phyloP scores from a whole-genome alignment of 2,113 vertebrate species.

The Muntiacus reevesi region DNA sequence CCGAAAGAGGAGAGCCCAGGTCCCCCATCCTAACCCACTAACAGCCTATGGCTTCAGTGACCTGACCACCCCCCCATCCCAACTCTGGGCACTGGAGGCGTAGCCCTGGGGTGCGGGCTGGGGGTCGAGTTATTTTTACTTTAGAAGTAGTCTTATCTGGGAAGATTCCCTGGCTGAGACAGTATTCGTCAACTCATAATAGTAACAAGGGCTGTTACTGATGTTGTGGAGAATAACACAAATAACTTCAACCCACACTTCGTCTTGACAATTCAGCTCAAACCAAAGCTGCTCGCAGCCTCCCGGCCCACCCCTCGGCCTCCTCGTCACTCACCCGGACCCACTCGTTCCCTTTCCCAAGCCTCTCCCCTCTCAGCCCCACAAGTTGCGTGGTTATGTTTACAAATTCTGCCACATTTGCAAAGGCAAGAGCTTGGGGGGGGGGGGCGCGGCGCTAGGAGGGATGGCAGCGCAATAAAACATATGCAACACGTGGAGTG shows the following conservation, averaged over 20 bases:
- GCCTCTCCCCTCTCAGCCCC: slow-evolving; percentile 52
- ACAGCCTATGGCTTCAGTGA: neutral
- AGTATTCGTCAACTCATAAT: slow-evolving; percentile 47
- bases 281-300: slow-evolving; percentile 30
- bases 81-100: neutral
- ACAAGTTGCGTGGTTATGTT: slow-evolving; percentile 81
- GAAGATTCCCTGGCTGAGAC: slow-evolving; percentile 11
- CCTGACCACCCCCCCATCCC: neutral
- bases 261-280: slow-evolving; percentile 43
- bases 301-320: slow-evolving; percentile 47
- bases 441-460: neutral
- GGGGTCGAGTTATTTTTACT: slow-evolving; percentile 46
- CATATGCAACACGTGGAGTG: slow-evolving; percentile 73
- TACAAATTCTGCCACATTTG: slow-evolving; percentile 78
- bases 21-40: neutral
- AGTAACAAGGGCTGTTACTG: slow-evolving; percentile 59
- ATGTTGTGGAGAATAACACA: slow-evolving; percentile 49
- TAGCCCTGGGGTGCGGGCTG: neutral
- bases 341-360: slow-evolving; percentile 53
- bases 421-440: neutral
- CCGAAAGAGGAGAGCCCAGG: neutral
- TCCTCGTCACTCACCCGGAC: slow-evolving; percentile 50
- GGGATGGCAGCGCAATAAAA: slow-evolving; percentile 12
- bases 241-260: slow-evolving; percentile 55
- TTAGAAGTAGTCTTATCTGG: neutral